A percentile compares a stretch with the other conserved stretches of the same genome.
Evolutionary conservation across 2,113 vertebrate genomes (phyloP).

Genomic region (Scophthalmus maximus): DNA sequence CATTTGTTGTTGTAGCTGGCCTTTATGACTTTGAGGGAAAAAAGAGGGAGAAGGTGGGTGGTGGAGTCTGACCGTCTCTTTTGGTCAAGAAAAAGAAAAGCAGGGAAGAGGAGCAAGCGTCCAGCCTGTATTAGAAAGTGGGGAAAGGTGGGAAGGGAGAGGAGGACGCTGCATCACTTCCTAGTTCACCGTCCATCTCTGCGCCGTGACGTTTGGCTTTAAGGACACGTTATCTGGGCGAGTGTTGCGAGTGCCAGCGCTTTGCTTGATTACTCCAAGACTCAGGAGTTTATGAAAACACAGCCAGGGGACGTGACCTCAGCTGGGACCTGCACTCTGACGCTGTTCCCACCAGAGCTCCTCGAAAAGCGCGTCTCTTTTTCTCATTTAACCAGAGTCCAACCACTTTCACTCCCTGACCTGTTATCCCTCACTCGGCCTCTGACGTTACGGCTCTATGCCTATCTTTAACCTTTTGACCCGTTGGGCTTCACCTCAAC

Average conservation of each 20-base stretch:
- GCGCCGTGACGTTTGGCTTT: constrained; percentile 22
- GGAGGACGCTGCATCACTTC: constrained; percentile 26
- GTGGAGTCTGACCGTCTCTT: constrained; percentile 17
- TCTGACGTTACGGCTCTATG: neutral
- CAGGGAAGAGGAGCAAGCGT: constrained; percentile 4
- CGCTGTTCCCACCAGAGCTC: constrained; percentile 69
- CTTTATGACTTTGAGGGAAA: constrained; percentile 59
- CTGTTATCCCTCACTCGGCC: constrained; percentile 21
- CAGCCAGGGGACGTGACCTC: constrained; percentile 68
- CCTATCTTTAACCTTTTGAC: neutral
- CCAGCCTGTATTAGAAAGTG: neutral
- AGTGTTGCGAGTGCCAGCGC: constrained; percentile 26
- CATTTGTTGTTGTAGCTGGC: constrained; percentile 78
- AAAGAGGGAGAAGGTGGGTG: constrained; percentile 24
- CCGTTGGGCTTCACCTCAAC: neutral
- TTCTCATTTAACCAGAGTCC: constrained; percentile 24
- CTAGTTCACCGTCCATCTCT: constrained; percentile 19
- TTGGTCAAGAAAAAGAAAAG: constrained; percentile 28
- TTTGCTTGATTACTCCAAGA: constrained; percentile 69
- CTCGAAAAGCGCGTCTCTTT: constrained; percentile 36
- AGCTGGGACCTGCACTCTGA: constrained; percentile 68
- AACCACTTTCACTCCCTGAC: constrained; percentile 41
- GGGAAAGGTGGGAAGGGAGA: constrained; percentile 10
- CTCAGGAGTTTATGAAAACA: constrained; percentile 75
- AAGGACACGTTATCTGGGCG: constrained; percentile 40